Evolutionary conservation across 2,888 invertebrate genomes (phyloP).

Genomic region (Microchrysa polita): DNA sequence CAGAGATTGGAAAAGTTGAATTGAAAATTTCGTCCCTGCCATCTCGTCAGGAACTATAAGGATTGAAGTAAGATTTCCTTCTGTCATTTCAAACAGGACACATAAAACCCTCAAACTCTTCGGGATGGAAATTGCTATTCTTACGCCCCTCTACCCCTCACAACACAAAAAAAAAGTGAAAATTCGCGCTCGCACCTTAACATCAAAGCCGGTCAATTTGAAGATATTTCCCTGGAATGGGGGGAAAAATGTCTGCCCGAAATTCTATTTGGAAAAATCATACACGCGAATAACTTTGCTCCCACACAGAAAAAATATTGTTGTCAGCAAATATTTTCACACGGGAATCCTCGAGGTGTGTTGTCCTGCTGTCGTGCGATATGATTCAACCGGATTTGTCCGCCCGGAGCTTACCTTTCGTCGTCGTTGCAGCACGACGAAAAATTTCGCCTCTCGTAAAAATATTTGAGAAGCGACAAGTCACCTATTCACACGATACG

Average conservation of each 20-base stretch:
- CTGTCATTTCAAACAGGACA: no score
- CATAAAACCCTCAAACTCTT: no score
- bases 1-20: slow-evolving; percentile 13
- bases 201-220: slow-evolving; percentile 6
- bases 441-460: not conserved
- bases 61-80: no score
- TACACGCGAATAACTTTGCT: not conserved
- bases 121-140: no score
- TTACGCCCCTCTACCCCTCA: not conserved
- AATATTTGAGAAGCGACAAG: no score
- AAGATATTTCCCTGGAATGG: not conserved
- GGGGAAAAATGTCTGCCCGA: not conserved
- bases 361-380: no score
- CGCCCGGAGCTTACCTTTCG: no score
- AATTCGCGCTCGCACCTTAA: not conserved
- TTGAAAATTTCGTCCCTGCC: not conserved
- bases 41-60: not conserved
- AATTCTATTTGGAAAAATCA: not conserved
- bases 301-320: no score
- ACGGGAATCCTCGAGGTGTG: not conserved
- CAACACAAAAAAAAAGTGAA: not conserved
- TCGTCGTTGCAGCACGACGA: not conserved
- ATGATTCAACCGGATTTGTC: no score
- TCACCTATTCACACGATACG: not conserved
- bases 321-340: not conserved